Percentiles rank a stretch among this genome's conserved stretches.
These are phyloP conservation scores for Circaetus gallicus DNA, from an alignment of 2,113 vertebrate species.

Conservation along the genomic window DNA sequence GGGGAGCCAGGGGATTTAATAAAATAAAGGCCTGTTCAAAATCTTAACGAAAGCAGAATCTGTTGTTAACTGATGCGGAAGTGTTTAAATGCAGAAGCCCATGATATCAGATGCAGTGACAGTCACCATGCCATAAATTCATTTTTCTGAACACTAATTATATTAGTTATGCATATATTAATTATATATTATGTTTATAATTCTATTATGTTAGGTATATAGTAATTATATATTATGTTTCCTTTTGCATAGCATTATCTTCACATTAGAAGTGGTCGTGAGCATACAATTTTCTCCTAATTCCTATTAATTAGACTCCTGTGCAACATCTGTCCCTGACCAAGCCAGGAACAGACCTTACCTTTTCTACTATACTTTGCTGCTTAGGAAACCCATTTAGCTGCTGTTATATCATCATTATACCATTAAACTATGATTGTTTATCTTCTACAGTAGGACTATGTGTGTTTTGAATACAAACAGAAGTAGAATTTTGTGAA, in stretches of 20 bases:
- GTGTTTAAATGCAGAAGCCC: not conserved
- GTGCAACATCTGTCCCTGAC: not conserved
- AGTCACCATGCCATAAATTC: not conserved
- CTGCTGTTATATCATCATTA: not conserved
- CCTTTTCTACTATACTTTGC: not conserved
- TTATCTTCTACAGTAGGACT: not conserved
- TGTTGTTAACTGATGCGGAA: not conserved
- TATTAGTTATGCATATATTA: not conserved
- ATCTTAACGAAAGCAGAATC: not conserved
- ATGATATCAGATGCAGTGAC: not conserved
- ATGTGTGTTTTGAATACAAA: not conserved
- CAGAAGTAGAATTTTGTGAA: not conserved
- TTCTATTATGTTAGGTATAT: not conserved
- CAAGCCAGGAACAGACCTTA: not conserved
- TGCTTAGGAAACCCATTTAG: not conserved
- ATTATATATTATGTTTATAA: not conserved
- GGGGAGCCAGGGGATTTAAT: not conserved
- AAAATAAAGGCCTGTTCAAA: not conserved
- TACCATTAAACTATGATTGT: not conserved
- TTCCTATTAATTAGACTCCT: not conserved
- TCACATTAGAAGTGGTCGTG: not conserved
- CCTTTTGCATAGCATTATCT: not conserved
- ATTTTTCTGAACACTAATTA: not conserved
- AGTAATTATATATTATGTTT: not conserved
- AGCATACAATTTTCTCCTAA: not conserved